These are phyloP conservation scores for Lycaon pictus DNA, from an alignment of 2,113 vertebrate genomes.

Conservation along the genomic window DNA sequence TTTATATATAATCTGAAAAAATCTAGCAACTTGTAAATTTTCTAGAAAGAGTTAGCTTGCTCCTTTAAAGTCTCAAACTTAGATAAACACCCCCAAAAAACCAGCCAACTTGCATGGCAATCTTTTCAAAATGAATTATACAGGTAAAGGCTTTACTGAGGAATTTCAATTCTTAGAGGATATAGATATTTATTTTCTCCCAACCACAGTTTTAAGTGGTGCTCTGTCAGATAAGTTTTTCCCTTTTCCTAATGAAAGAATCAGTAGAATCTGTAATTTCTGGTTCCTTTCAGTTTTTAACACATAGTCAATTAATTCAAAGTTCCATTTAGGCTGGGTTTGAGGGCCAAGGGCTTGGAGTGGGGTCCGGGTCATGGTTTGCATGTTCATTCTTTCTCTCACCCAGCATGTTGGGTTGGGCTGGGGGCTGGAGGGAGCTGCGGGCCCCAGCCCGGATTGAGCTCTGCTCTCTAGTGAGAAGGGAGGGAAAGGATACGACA, in stretches of 20 bases:
- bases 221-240: background rate
- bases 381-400: background rate
- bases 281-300: background rate
- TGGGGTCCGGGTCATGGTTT: background rate
- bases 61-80: background rate
- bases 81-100: background rate
- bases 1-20: background rate
- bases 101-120: background rate
- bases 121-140: constrained; percentile 25
- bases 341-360: background rate
- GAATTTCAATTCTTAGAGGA: background rate
- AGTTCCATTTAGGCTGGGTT: background rate
- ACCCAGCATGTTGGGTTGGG: background rate
- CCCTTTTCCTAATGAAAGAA: background rate
- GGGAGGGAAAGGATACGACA: background rate
- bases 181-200: background rate
- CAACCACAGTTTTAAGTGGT: background rate
- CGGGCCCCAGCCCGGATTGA: background rate
- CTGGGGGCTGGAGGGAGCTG: background rate
- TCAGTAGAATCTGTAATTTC: background rate
- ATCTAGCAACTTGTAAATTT: background rate
- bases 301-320: background rate
- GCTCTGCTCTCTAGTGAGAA: background rate
- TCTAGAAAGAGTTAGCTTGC: background rate
- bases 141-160: background rate